Percentiles rank a stretch among this genome's conserved stretches.
These are phyloP conservation scores for Rhinolophus sinicus DNA, from an alignment of 2,113 vertebrate species.

Conservation along the genomic window DNA sequence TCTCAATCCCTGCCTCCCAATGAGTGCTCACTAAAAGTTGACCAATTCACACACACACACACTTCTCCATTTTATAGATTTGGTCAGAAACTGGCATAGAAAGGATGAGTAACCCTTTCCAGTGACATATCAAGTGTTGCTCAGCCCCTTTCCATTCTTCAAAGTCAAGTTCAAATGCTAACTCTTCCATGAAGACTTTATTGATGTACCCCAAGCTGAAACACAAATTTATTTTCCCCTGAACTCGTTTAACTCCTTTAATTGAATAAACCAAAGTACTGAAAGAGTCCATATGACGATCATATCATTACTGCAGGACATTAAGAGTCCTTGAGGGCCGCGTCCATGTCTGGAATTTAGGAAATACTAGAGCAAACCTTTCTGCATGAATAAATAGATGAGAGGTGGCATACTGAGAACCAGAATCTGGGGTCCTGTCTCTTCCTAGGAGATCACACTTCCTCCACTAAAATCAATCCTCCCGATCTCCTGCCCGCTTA, in stretches of 20 bases:
- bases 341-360: background rate
- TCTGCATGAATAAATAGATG: background rate
- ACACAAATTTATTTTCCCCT: background rate
- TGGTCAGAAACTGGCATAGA: background rate
- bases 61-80: background rate
- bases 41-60: background rate
- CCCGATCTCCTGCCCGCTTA: background rate
- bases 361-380: background rate
- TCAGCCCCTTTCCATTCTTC: background rate
- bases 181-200: background rate
- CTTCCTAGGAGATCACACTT: background rate
- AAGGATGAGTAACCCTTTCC: background rate
- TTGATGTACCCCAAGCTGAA: background rate
- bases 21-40: background rate
- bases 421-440: background rate
- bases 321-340: background rate
- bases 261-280: background rate
- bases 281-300: background rate
- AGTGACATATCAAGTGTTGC: background rate
- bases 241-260: background rate
- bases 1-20: background rate
- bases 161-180: background rate
- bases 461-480: background rate
- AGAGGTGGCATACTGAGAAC: background rate
- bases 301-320: background rate